These are phyloP conservation scores for Craterocephalus amniculus DNA, from an alignment of 2,797 vertebrate genomes.

Conservation along the genomic window DNA sequence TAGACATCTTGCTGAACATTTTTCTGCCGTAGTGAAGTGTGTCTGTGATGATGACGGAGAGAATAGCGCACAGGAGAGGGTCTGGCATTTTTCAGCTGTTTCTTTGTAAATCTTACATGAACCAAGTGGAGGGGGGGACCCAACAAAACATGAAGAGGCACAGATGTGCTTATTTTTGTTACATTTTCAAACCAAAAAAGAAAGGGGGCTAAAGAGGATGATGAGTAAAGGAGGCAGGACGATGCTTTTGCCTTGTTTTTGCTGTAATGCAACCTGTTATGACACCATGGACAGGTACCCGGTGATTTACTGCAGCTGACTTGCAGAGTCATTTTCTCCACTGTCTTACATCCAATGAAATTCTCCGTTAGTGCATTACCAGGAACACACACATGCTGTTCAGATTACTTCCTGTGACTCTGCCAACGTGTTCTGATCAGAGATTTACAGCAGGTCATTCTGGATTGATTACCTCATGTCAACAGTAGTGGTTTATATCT, in stretches of 20 bases:
- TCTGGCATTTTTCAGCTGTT: conserved; percentile 60
- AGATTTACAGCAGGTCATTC: conserved; percentile 46
- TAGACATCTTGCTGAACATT: conserved; percentile 2
- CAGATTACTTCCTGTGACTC: conserved; percentile 39
- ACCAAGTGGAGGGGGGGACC: not conserved
- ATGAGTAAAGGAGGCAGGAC: conserved; percentile 32
- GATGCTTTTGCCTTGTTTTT: conserved; percentile 12
- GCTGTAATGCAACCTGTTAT: not conserved
- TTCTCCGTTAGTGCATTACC: conserved; percentile 46
- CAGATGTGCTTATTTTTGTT: conserved; percentile 19
- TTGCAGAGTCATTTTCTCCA: conserved; percentile 28
- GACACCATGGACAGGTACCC: conserved; percentile 17
- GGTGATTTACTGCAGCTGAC: conserved; percentile 10
- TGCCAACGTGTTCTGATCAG: conserved; percentile 38
- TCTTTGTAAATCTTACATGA: conserved; percentile 47
- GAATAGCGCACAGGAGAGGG: not conserved
- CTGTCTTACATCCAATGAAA: conserved; percentile 48
- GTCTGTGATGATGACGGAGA: conserved; percentile 1
- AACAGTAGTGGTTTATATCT: conserved; percentile 40
- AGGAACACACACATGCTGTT: conserved; percentile 41
- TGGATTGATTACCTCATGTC: conserved; percentile 24
- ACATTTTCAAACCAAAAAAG: conserved; percentile 5
- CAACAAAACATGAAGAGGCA: conserved; percentile 23
- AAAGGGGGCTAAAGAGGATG: conserved; percentile 15
- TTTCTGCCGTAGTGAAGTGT: not conserved